These are phyloP conservation scores for Ictidomys tridecemlineatus DNA, from an alignment of 2,113 vertebrate genomes.

Conservation along the genomic window DNA sequence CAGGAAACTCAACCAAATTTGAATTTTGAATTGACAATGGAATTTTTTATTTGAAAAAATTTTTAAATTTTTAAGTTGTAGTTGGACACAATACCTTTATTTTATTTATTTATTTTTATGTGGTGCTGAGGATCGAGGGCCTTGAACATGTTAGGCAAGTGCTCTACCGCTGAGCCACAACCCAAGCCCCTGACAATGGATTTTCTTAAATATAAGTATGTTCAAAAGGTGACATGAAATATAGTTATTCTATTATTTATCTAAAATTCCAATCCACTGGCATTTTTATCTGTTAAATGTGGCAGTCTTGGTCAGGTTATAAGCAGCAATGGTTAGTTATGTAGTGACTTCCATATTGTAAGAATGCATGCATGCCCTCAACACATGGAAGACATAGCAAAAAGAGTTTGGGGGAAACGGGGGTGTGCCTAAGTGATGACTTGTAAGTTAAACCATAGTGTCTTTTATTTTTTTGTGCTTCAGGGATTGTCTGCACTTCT, in stretches of 20 bases:
- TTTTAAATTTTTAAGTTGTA: too few species aligned
- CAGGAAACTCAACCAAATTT: not conserved
- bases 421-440: fast-evolving
- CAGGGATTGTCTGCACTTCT: not conserved
- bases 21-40: not conserved
- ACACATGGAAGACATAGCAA: not conserved
- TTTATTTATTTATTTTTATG: too few species aligned
- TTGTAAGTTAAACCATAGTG: too few species aligned
- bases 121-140: too few species aligned
- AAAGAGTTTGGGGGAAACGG: fast-evolving
- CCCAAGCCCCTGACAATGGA: not conserved
- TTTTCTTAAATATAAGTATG: not conserved
- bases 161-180: too few species aligned
- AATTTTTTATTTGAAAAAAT: not conserved
- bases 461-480: not conserved
- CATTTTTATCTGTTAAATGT: constrained; percentile 1
- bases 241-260: not conserved
- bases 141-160: too few species aligned
- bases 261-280: not conserved
- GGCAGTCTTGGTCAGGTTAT: not conserved
- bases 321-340: not conserved
- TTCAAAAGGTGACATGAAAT: not conserved
- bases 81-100: too few species aligned
- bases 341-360: not conserved
- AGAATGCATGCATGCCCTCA: not conserved